Evolutionary conservation across 2,797 vertebrate species (phyloP), one percentile per base, ranked within the genome.

Genomic region (Cynopterus sphinx): DNA sequence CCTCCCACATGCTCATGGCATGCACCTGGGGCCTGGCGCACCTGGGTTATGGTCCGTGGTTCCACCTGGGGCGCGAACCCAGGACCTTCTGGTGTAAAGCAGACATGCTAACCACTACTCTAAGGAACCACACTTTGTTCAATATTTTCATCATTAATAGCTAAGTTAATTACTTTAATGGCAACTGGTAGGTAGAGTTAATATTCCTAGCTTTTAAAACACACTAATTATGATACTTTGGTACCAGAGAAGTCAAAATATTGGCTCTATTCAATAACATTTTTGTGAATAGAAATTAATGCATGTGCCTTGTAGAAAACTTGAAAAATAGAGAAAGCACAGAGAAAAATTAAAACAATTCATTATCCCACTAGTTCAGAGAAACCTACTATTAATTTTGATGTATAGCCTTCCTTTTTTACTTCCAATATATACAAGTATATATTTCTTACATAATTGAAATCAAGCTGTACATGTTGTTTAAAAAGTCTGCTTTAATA

Each of bases 161-260:
- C 39, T 83, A 92, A 94, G 84, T 87, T 96, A 89, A 92, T 93
- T 97, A 88, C 41, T 96, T 97, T 82, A 93, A 83, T 33, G 49
- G 79, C 68, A 96, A 93, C 21, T 91, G 55, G 84, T 81, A 9
- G 46, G 78, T 55, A n/a, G 31, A 83, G 51, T 83, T 96, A 94
- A 95, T 81, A 89, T 91, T 82, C 57, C 41, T n/a, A 86, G 46
- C 31, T 90, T 96, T 95, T 92, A 65, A 85, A 78, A 63, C 7
- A 95, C 5, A 82, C 17, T 86, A 87, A 82, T 65, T 94, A 28
- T 79, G 73, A 92, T 70, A 93, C 43, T 85, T 53, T 94, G 67
- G 33, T 77, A 92, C 89, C 41, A 84, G 57, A 78, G 13, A 89
- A 95, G 55, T 96, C 28, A 96, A 95, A 96, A 97, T 78, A 96